phyloP scores from a whole-genome alignment of 2,888 invertebrate species.

The Pelosia muscerda region DNA sequence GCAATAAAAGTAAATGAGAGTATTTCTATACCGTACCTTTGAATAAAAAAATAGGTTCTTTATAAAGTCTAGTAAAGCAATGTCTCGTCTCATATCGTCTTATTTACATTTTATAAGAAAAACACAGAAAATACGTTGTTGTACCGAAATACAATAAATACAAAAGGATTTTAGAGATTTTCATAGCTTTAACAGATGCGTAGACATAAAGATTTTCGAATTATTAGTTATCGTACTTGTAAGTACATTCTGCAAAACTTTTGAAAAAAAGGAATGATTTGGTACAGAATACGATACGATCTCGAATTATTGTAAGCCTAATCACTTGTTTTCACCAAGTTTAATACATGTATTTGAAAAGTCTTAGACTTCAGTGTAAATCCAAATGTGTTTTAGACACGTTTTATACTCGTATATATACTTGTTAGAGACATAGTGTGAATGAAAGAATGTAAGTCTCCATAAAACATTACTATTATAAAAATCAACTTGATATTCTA shows the following conservation, averaged over 20 bases:
- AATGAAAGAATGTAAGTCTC: too few relatives aligned
- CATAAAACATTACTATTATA: too few relatives aligned
- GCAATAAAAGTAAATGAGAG: background rate
- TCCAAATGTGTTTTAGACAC: too few relatives aligned
- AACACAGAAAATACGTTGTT: slow-evolving; percentile 27
- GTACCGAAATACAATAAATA: background rate
- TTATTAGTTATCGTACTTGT: background rate
- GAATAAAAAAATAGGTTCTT: slow-evolving; percentile 34
- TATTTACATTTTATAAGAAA: slow-evolving; percentile 22
- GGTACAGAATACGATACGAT: too few relatives aligned
- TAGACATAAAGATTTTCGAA: slow-evolving; percentile 9
- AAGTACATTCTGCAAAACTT: background rate
- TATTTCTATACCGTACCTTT: slow-evolving; percentile 1
- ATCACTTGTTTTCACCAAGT: too few relatives aligned
- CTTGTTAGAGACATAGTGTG: too few relatives aligned
- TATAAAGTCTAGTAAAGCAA: slow-evolving; percentile 28
- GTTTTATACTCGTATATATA: too few relatives aligned
- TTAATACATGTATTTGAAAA: too few relatives aligned
- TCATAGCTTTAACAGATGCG: slow-evolving; percentile 16
- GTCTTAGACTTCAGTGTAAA: too few relatives aligned
- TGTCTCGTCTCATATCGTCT: slow-evolving; percentile 4
- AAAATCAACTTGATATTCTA: too few relatives aligned
- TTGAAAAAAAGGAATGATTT: background rate
- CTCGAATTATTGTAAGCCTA: too few relatives aligned
- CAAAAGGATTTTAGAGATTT: slow-evolving; percentile 16